Conservation (phyloP, 2,113 vertebrate genomes). For the Petaurus breviceps region DNA sequence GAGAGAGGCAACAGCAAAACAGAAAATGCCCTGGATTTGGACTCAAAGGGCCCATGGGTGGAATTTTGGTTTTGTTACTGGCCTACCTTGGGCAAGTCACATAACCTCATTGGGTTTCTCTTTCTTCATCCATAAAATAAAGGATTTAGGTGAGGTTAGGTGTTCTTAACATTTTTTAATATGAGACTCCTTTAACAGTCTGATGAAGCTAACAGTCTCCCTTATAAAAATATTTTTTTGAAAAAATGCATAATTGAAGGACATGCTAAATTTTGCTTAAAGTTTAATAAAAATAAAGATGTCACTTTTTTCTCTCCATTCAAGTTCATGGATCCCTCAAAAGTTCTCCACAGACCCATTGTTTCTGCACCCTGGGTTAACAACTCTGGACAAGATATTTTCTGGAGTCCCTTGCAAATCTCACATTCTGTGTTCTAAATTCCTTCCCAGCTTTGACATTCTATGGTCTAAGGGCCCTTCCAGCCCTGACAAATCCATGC, state of each 20-base stretch:
- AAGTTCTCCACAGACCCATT: not conserved
- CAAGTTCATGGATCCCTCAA: not conserved
- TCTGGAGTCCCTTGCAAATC: not conserved
- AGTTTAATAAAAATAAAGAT: not conserved
- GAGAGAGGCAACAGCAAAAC: not conserved
- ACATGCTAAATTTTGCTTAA: not conserved
- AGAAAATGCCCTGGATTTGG: not conserved
- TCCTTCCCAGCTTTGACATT: not conserved
- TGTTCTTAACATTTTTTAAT: fast-evolving
- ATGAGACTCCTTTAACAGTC: not conserved
- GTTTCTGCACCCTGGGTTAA: not conserved
- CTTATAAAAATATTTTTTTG: not conserved
- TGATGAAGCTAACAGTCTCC: not conserved
- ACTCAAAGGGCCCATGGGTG: not conserved
- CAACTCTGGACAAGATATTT: not conserved
- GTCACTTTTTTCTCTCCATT: not conserved
- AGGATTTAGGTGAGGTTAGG: not conserved
- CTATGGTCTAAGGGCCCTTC: not conserved
- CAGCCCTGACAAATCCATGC: not conserved
- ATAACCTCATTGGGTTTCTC: not conserved
- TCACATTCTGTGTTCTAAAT: not conserved
- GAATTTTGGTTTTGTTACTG: not conserved
- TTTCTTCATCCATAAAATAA: not conserved
- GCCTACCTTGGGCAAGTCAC: fast-evolving
- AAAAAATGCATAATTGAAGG: not conserved